Percentiles rank a stretch among this genome's conserved stretches.
These are phyloP conservation scores for Trinorchestia longiramus DNA, from an alignment of 1,140 invertebrate species.

Conservation along the genomic window DNA sequence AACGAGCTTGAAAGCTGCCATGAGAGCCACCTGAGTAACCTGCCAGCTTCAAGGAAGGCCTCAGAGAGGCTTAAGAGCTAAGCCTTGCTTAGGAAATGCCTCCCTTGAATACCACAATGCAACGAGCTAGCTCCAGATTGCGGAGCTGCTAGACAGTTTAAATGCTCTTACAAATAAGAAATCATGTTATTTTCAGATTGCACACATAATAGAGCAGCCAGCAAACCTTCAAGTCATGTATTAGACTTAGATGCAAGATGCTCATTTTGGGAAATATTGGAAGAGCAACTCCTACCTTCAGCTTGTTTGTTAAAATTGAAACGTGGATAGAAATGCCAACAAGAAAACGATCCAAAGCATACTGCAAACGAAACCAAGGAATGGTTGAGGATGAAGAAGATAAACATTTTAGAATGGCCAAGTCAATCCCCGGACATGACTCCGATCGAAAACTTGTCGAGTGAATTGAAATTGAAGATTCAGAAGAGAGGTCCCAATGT, in stretches of 20 bases:
- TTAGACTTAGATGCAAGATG: background rate
- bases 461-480: too few species aligned
- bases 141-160: background rate
- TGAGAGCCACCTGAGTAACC: constrained; percentile 5
- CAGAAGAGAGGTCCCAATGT: too few species aligned
- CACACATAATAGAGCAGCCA: background rate
- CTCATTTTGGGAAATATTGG: too few species aligned
- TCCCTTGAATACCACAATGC: background rate
- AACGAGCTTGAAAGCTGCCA: constrained; percentile 6
- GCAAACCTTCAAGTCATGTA: background rate
- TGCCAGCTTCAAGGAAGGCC: background rate
- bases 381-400: too few species aligned
- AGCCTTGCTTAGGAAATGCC: constrained; percentile 6
- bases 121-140: background rate
- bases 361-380: too few species aligned
- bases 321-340: too few species aligned
- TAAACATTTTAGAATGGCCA: too few species aligned
- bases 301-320: too few species aligned
- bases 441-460: too few species aligned
- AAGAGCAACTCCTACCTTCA: too few species aligned
- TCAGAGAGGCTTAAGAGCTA: background rate
- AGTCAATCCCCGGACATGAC: too few species aligned
- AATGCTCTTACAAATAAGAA: background rate
- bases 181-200: background rate
- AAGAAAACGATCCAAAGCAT: too few species aligned